Evolutionary conservation across 1,140 invertebrate species (phyloP), one percentile per base, ranked within the genome.

Genomic region (Aplysia californica): DNA sequence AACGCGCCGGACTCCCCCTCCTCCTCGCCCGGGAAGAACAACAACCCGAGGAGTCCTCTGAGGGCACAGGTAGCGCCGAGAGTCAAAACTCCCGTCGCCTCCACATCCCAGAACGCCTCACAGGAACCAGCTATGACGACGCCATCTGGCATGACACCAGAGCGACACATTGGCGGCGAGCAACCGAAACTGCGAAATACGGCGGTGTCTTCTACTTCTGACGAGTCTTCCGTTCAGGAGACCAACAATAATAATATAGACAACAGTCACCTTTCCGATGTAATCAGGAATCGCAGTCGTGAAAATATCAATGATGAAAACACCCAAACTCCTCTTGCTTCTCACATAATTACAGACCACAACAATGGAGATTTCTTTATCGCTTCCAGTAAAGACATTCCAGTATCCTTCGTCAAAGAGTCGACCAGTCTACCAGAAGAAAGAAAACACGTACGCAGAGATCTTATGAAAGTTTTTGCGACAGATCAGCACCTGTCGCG

Each of bases 1-100:
- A 33, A 10, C 58, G 5, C 59, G 31, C 71, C 66, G 20, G 61
- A 56, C 50, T 65, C 58, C 31, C 68, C 68, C 26, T 71, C 68
- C 2, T 31, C 68, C 18, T 56, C 50, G 18, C 44, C 68, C 3
- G 23, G 1, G 1, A 58, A 71, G 44, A 71, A 3, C 26, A 61
- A 6, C 26, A 20, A 61, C 26, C 58, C 58, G 58, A n/a, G n/a
- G 44, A n/a, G 44, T n/a, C 10, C 10, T 15, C 44, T n/a, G n/a
- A n/a, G 44, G n/a, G 10, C 10, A 50, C n/a, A n/a, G n/a, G 10
- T 15, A 10, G n/a, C 10, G 10, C 36, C 3, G 15, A 33, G 26
- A 29, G n/a, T n/a, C n/a, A n/a, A 31, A 64, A 15, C 10, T 64
- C 3, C 15, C 5, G 6, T 15, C n/a, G 36, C 15, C n/a, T 33